Percentiles rank a stretch among this genome's conserved stretches.
Evolutionary conservation across 1,140 invertebrate species (phyloP).

Genomic region (Musca domestica): DNA sequence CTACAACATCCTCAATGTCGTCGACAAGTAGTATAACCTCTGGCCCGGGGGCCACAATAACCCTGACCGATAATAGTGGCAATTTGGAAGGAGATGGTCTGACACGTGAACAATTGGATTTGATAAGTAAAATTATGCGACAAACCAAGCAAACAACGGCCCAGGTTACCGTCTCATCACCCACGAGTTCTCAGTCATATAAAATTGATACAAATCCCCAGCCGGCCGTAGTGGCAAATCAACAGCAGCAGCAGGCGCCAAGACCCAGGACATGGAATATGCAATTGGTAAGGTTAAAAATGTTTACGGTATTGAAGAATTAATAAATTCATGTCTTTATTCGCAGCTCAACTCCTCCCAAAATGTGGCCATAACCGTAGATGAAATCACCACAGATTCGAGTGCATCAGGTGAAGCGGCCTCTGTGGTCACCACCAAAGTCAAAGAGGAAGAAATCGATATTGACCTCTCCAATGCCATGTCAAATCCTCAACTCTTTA

Average conservation of each 20-base stretch:
- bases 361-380: conserved; percentile 47
- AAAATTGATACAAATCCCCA: conserved; percentile 41
- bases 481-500: conserved; percentile 47
- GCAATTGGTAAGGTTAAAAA: conserved; percentile 48
- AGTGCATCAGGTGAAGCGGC: not conserved
- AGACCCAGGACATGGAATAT: conserved; percentile 56
- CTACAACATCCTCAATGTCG: conserved; percentile 42
- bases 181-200: conserved; percentile 55
- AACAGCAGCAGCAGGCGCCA: conserved; percentile 33
- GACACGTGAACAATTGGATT: conserved; percentile 71
- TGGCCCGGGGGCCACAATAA: conserved; percentile 47
- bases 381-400: conserved; percentile 33
- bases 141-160: conserved; percentile 62
- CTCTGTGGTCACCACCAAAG: conserved; percentile 35
- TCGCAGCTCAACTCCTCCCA: conserved; percentile 43
- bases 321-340: not conserved
- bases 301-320: not conserved
- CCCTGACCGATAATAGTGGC: conserved; percentile 57
- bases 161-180: conserved; percentile 49
- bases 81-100: conserved; percentile 61
- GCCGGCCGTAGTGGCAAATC: conserved; percentile 27
- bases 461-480: conserved; percentile 45
- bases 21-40: conserved; percentile 30
- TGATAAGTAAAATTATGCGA: conserved; percentile 77
- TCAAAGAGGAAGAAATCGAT: conserved; percentile 47